Evolutionary conservation across 2,113 vertebrate genomes (phyloP), one percentile per base, ranked within the genome.

Genomic region (Erythrocercus mccallii): DNA sequence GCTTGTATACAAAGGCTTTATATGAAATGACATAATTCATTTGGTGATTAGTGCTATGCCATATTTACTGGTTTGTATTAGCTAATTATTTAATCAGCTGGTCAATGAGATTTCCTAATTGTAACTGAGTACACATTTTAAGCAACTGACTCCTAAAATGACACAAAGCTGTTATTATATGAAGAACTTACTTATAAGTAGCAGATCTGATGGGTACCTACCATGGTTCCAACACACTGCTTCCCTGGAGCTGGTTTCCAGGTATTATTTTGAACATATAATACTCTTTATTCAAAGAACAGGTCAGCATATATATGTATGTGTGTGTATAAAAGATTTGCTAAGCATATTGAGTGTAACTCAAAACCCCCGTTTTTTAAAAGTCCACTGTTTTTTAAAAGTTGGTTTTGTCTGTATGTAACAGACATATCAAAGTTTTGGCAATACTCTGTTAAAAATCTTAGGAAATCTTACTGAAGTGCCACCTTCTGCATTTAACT

Each of bases 41-140:
- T 69, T 57, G 30, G 47, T 81, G 44, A 53, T 82, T 85, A 65
- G 15, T 76, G 53, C 42, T 78, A 12, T 90, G 38, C 23, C 16
- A 54, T 53, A 66, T 58, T 70, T 90, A 50, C 47, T 74, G 30
- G 23, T 47, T 62, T 47, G 20, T 62, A 71, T 81, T 74, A 81
- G 51, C 20, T 78, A 84, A 81, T 73, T 74, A 78, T 92, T 85
- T 78, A 85, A 93, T 70, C 21, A 17, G 25, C 33, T 88, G 40
- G 44, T 77, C 51, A 65, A 6, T 60, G 53, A 84, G 44, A 66
- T 87, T 70, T 89, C 35, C 11, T 56, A 68, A 53, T 56, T 76
- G n/a, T 65, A 69, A 27, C 42, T 69, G 25, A 81, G 40, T 81
- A 40, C n/a, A 65, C 33, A 23, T 84, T 80, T 86, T 62, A 78